A percentile compares a stretch with the other conserved stretches of the same genome.
Evolutionary conservation across 2,113 vertebrate genomes (phyloP).

Genomic region (Calidris pygmaea): DNA sequence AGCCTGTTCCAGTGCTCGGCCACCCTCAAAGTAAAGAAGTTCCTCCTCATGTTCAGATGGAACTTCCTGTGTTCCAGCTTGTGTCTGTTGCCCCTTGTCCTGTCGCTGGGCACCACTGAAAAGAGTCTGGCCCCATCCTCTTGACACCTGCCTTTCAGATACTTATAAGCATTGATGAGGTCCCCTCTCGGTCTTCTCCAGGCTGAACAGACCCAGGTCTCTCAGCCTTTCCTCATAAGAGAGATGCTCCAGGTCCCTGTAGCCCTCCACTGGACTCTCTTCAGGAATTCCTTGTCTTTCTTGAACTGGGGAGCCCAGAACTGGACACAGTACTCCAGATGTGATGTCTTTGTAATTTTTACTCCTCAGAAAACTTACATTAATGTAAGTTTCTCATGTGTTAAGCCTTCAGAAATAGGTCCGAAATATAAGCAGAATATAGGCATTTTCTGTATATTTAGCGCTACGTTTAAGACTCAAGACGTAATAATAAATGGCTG

Average conservation of each 20-base stretch:
- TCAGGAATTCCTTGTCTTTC: neutral
- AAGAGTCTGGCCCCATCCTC: neutral
- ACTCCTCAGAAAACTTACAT: neutral
- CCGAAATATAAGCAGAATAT: neutral
- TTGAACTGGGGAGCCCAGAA: neutral
- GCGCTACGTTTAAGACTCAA: neutral
- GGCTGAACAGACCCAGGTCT: neutral
- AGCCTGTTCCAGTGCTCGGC: neutral
- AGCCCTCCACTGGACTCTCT: neutral
- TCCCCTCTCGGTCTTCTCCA: neutral
- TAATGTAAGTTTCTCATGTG: rapidly evolving
- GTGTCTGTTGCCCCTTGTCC: neutral
- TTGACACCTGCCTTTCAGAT: neutral
- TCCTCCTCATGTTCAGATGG: neutral
- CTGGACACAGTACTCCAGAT: neutral
- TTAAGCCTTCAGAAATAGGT: neutral
- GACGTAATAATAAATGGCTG: neutral
- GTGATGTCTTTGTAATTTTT: neutral
- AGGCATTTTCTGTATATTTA: neutral
- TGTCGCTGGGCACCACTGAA: neutral
- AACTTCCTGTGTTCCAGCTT: neutral
- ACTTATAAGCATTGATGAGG: neutral
- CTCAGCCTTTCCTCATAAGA: neutral
- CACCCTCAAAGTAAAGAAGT: neutral
- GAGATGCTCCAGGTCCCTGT: neutral